Base-by-base conservation (phyloP, 1,140 invertebrate species). In the Parasteatoda tepidariorum region DNA sequence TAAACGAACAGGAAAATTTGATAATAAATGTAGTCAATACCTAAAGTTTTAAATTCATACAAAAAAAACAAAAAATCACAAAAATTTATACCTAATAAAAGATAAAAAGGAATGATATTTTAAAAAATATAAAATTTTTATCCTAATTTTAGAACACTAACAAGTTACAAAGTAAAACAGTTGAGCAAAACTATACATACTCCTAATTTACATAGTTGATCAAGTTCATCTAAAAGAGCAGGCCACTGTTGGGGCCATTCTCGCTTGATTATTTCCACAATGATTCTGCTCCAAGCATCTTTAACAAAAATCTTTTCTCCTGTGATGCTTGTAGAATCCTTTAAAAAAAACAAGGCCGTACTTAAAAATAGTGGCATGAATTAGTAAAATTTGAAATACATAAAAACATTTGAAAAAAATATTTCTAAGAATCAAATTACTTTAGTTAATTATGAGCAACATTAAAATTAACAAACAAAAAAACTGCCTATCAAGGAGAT, bases 221-320 rank as follows among this genome's bases (percentile, higher is more conserved):
- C 93, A 0, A 98, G 89, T 88, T 98, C 96, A 0, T 92, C 89
- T 13, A 98, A 88, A 11, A 98, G 87, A 0, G 93, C 93, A 0
- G 95, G 94, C 96, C 96, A 98, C 79, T 97, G 95, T 88, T 98
- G 96, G 0, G 97, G 96, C 97, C 96, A 98, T 88, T 97, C 96
- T 18, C 96, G 90, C 88, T 98, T 98, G 15, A 97, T 94, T 93
- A 98, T 96, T 90, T 98, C 97, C 0, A 98, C 96, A 78, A 97
- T 92, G 22, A 97, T 93, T 62, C 95, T 90, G 22, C 95, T 95
- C 13, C 97, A 88, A 6, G 93, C 95, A 90, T 97, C 95, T 88
- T 97, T 96, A 73, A 97, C 92, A 88, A 96, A 94, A 66, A 88
- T 88, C 84, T 91, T 41, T 6, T 13, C 38, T 24, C 18, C 15